Evolutionary conservation across 2,113 vertebrate genomes (phyloP), one percentile per base, ranked within the genome.

Genomic region (Bufo gargarizans): DNA sequence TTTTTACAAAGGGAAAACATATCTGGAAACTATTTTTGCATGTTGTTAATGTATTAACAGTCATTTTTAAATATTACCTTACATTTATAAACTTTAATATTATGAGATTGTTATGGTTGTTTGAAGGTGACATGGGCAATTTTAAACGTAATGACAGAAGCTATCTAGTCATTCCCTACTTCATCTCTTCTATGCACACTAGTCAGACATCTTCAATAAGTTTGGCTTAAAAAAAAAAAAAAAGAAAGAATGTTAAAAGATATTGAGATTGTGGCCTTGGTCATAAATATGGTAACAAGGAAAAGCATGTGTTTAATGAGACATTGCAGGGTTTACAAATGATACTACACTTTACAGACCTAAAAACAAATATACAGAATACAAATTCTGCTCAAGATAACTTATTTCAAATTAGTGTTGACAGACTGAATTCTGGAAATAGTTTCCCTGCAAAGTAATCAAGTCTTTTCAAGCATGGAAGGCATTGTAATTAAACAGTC

Each of bases 401-500:
- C 10, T 84, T 86, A 89, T 53, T 86, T 89, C 47, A 85, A 84
- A 88, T 49, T 85, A 79, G 79, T 74, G 14, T 58, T 50, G 77
- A 9, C 14, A 47, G 7, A 90, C 4, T 82, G 12, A 89, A 79
- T 77, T 76, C n/a, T 87, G 77, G 86, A 90, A 90, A 88, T 89
- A 79, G 84, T 78, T 84, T 88, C 77, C 82, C 67, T 89, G 88
- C 67, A 67, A 79, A 86, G 67, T 56, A 88, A 82, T 84, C 87
- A 53, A 74, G 55, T 59, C 14, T 85, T 61, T 33, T 61, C 89
- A 50, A 72, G 71, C 80, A 90, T 82, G 59, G 55, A 43, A 89
- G 90, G 88, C 19, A 56, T 12, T 89, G 87, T 90, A 87, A 90
- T 81, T 78, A 90, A 85, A 58, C 50, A 86, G 89, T 89, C 90